Conservation (phyloP, 2,888 invertebrate species). For the Eugnorisma glareosa region DNA sequence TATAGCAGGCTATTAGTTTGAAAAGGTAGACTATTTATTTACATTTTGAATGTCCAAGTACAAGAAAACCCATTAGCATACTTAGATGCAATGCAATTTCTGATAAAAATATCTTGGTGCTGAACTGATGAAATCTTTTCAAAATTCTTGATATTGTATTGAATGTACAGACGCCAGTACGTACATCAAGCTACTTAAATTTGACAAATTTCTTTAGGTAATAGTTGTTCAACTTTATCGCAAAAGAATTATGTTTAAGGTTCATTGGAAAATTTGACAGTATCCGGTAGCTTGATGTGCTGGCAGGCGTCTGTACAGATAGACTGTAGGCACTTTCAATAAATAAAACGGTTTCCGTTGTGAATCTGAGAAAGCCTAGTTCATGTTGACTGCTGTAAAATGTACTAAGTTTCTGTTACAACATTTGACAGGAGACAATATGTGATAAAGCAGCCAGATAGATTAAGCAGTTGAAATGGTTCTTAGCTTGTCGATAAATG, state of each 20-base stretch:
- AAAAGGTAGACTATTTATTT: slow-evolving; percentile 10
- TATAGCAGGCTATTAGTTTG: slow-evolving; percentile 4
- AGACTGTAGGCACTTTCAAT: neutral
- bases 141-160: neutral
- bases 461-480: neutral
- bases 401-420: neutral
- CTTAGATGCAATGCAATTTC: neutral
- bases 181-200: no score
- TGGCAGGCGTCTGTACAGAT: neutral
- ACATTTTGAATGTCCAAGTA: neutral
- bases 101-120: neutral
- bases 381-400: neutral
- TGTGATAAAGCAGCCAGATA: neutral
- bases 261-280: no score
- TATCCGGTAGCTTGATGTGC: no score
- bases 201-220: no score
- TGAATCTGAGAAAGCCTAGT: neutral
- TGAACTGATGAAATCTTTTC: neutral
- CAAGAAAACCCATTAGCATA: slow-evolving; percentile 1
- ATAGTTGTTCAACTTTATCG: no score
- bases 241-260: no score
- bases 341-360: neutral
- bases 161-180: neutral
- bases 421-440: neutral
- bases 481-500: neutral